These are phyloP conservation scores for Epistrophe eligans DNA, from an alignment of 2,888 invertebrate species.

Conservation along the genomic window DNA sequence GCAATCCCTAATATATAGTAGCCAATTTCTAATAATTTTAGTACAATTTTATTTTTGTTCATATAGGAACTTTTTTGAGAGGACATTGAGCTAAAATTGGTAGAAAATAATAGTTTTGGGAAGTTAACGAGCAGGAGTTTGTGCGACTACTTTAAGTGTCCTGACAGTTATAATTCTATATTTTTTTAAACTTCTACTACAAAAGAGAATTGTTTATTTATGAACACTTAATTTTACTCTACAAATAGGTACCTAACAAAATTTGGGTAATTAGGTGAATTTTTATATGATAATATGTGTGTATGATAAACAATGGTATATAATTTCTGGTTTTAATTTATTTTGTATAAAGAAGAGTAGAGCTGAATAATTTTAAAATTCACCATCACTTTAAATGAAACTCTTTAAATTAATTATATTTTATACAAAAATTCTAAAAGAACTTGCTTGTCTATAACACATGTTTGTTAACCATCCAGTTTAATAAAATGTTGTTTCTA, in stretches of 20 bases:
- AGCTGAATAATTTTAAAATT: neutral
- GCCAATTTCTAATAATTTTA: too few relatives aligned
- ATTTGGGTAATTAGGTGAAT: neutral
- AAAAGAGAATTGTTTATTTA: too few relatives aligned
- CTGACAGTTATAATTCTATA: too few relatives aligned
- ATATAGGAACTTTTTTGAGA: too few relatives aligned
- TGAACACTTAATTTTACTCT: neutral
- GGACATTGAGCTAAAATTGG: too few relatives aligned
- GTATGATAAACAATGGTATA: neutral
- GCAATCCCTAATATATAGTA: too few relatives aligned
- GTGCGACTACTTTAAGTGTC: too few relatives aligned
- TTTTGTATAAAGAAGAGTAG: neutral
- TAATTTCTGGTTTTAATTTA: neutral
- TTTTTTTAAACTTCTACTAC: too few relatives aligned
- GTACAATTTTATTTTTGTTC: too few relatives aligned
- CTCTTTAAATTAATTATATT: neutral
- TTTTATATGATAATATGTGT: neutral
- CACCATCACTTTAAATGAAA: neutral
- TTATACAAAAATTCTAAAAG: neutral
- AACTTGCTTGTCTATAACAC: constrained; percentile 2
- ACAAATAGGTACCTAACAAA: too few relatives aligned
- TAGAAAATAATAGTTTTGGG: too few relatives aligned
- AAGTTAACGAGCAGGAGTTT: too few relatives aligned
- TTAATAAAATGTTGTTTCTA: neutral
- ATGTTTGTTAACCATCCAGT: constrained; percentile 9